Conservation (phyloP, 2,888 invertebrate species). For the Teleogryllus oceanicus region DNA sequence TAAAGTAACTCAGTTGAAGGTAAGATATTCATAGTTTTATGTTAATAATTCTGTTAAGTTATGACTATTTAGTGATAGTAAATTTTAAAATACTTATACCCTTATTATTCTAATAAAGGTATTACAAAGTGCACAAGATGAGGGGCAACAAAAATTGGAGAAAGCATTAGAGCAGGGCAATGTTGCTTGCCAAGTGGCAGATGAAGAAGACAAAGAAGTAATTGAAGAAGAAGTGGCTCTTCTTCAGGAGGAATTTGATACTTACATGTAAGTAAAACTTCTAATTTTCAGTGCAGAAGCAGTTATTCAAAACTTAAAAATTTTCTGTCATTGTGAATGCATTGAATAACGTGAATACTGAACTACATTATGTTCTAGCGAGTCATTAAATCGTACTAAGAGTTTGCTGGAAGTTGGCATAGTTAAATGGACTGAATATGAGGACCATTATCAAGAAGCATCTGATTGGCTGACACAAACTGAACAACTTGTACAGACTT, state of each 20-base stretch:
- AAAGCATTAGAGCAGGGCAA: slow-evolving; percentile 79
- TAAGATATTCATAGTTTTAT: slow-evolving; percentile 21
- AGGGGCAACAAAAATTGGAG: slow-evolving; percentile 79
- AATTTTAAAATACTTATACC: not conserved
- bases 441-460: slow-evolving; percentile 86
- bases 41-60: not conserved
- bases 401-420: slow-evolving; percentile 79
- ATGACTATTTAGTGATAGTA: not conserved
- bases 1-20: slow-evolving; percentile 78
- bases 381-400: slow-evolving; percentile 75
- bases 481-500: slow-evolving; percentile 82
- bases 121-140: slow-evolving; percentile 75
- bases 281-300: not conserved
- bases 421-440: slow-evolving; percentile 91
- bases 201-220: slow-evolving; percentile 81
- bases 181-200: slow-evolving; percentile 78
- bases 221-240: slow-evolving; percentile 89
- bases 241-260: slow-evolving; percentile 87
- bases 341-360: not conserved
- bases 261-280: slow-evolving; percentile 62
- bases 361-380: slow-evolving; percentile 52
- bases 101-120: slow-evolving; percentile 47
- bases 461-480: slow-evolving; percentile 86
- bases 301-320: not conserved
- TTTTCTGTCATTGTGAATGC: not conserved